Evolutionary conservation across 2,888 invertebrate genomes (phyloP).

Genomic region (Schizaphis graminum): DNA sequence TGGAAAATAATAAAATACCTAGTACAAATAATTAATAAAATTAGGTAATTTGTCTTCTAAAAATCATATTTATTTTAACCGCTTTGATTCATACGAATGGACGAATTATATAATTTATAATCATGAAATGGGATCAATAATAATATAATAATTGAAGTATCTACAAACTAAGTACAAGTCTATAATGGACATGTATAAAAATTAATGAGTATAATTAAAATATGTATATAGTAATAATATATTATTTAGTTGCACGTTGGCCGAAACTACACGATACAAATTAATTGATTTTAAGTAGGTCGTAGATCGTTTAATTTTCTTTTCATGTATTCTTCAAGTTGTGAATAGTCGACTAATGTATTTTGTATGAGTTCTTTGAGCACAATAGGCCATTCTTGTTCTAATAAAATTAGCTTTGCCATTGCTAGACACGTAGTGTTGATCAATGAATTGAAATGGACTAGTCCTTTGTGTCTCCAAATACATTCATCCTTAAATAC

Average conservation of each 20-base stretch:
- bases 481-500: slow-evolving; percentile 78
- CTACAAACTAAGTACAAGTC: background rate
- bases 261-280: background rate
- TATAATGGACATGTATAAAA: background rate
- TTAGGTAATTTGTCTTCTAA: background rate
- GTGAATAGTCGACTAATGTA: slow-evolving; percentile 83
- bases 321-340: slow-evolving; percentile 85
- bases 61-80: background rate
- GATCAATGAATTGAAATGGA: slow-evolving; percentile 79
- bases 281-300: slow-evolving; percentile 13
- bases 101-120: background rate
- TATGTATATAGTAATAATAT: background rate
- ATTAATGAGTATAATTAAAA: background rate
- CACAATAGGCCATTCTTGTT: slow-evolving; percentile 83
- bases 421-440: slow-evolving; percentile 83
- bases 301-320: slow-evolving; percentile 71
- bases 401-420: slow-evolving; percentile 81
- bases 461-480: slow-evolving; percentile 82
- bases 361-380: slow-evolving; percentile 83
- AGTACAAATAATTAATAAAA: background rate
- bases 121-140: background rate
- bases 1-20: too few relatives aligned
- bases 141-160: background rate
- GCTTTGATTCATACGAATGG: background rate
- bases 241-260: background rate